Evolutionary conservation across 2,888 invertebrate genomes (phyloP).

Genomic region (Frankliniella fusca): DNA sequence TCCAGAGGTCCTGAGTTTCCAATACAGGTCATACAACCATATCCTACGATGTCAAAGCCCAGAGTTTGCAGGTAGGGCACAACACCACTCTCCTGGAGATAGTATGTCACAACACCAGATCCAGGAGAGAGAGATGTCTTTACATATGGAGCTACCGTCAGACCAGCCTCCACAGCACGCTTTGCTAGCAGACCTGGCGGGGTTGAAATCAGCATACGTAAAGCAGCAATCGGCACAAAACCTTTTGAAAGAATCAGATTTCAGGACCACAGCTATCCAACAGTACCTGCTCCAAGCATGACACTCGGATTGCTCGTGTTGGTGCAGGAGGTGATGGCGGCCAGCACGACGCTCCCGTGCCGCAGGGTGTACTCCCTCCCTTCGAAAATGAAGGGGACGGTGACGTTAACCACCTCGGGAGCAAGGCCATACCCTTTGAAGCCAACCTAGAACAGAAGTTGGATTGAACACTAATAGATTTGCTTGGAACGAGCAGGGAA

Average conservation of each 20-base stretch:
- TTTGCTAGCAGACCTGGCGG: constrained; percentile 79
- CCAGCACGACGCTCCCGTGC: constrained; percentile 93
- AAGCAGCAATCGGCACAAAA: background rate
- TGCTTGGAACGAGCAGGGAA: too few relatives aligned
- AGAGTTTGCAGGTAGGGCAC: constrained; percentile 77
- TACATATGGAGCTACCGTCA: constrained; percentile 85
- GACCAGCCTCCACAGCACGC: constrained; percentile 88
- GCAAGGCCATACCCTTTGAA: constrained; percentile 87
- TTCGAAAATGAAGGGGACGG: constrained; percentile 74
- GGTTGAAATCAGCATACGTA: background rate
- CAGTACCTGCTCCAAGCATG: constrained; percentile 87
- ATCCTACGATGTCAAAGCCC: constrained; percentile 95
- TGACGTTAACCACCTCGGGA: constrained; percentile 57
- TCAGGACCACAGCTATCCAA: background rate
- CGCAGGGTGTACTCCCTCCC: constrained; percentile 71
- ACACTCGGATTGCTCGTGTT: constrained; percentile 98
- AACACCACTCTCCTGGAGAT: constrained; percentile 85
- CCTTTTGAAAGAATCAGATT: background rate
- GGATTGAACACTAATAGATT: background rate
- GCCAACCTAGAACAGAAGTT: constrained; percentile 60
- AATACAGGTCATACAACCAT: constrained; percentile 99
- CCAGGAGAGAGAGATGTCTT: constrained; percentile 97
- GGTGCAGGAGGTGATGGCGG: constrained; percentile 96
- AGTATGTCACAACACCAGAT: constrained; percentile 90
- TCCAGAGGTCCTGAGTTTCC: constrained; percentile 96